These are phyloP conservation scores for Acromyrmex heyeri DNA, from an alignment of 1,140 invertebrate genomes.

Conservation along the genomic window DNA sequence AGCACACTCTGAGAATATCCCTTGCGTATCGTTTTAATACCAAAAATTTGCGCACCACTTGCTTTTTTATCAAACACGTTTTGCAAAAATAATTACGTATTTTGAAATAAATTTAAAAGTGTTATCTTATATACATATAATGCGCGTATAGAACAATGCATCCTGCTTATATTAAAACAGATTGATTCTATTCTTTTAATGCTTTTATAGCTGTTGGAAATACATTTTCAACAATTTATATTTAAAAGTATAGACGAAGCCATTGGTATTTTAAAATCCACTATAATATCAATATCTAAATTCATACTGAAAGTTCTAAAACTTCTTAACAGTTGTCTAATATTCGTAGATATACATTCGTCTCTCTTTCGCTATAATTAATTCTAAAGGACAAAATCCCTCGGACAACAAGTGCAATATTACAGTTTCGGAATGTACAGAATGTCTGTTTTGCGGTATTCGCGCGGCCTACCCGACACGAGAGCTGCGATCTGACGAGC, in stretches of 20 bases:
- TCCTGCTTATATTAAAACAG: neutral
- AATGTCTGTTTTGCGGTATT: constrained; percentile 53
- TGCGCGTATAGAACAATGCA: neutral
- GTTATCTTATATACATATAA: neutral
- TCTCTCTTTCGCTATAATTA: constrained; percentile 24
- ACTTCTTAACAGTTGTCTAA: neutral
- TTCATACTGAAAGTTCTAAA: neutral
- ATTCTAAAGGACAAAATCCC: constrained; percentile 2
- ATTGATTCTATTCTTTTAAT: neutral
- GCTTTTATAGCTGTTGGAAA: neutral
- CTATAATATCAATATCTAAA: neutral
- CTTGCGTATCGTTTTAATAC: constrained; percentile 25
- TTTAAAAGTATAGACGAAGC: neutral
- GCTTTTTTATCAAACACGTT: constrained; percentile 12
- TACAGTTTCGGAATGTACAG: constrained; percentile 55
- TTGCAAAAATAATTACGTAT: constrained; percentile 7
- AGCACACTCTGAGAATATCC: neutral
- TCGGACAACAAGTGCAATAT: constrained; percentile 48
- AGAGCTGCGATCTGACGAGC: constrained; percentile 57
- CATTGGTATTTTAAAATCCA: neutral
- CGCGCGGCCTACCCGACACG: constrained; percentile 36
- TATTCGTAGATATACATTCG: neutral
- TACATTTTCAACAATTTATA: neutral
- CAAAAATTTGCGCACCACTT: constrained; percentile 31
- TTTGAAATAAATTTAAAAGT: neutral